Conservation (phyloP, 1,140 invertebrate genomes). For the Formica selysi region DNA sequence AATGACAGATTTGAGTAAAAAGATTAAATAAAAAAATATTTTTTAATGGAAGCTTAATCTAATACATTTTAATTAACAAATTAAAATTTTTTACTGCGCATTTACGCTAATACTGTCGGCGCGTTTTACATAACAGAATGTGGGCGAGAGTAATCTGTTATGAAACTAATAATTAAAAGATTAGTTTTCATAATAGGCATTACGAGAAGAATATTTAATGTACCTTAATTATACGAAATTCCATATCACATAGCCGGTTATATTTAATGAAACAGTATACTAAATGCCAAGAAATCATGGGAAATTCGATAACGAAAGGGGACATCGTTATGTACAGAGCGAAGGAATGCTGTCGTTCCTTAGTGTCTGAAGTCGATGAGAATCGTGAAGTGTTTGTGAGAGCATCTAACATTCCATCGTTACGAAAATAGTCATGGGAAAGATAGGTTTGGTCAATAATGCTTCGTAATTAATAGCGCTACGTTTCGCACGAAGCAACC, state of each 20-base stretch:
- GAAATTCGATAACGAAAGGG: conserved; percentile 64
- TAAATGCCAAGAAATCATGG: conserved; percentile 62
- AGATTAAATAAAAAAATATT: too few relatives aligned
- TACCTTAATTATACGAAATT: background rate
- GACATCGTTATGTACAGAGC: conserved; percentile 37
- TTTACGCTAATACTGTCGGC: background rate
- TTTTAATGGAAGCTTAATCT: too few relatives aligned
- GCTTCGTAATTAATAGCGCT: background rate
- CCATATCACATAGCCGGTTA: background rate
- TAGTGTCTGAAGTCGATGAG: background rate
- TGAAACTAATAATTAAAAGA: background rate
- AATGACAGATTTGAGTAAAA: too few relatives aligned
- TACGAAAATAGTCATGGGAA: background rate
- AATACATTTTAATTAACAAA: too few relatives aligned
- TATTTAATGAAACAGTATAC: background rate
- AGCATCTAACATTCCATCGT: conserved; percentile 39
- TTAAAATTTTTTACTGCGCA: background rate
- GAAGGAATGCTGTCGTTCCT: conserved; percentile 66
- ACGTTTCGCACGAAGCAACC: background rate
- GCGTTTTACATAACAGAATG: background rate
- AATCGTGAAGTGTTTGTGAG: conserved; percentile 2
- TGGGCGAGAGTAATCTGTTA: background rate
- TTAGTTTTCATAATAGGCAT: background rate
- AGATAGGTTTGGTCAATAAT: background rate
- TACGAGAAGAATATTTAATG: background rate